Evolutionary conservation across 1,140 invertebrate genomes (phyloP).

Genomic region (Rhynchophorus ferrugineus): DNA sequence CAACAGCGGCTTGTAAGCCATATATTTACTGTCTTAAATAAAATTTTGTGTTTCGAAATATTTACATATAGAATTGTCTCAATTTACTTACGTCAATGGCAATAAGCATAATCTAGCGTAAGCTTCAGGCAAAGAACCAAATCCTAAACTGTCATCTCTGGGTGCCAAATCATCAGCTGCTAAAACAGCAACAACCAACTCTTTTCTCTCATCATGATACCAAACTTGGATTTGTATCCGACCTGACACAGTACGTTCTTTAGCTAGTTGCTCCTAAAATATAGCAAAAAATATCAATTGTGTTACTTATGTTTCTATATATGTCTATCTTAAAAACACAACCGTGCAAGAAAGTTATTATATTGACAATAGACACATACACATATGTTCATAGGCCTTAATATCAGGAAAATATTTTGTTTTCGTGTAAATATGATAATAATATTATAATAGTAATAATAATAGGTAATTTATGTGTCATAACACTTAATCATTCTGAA

Average conservation of each 20-base stretch:
- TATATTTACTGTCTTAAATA: too few species aligned
- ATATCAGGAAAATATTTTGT: too few species aligned
- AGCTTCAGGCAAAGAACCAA: conserved; percentile 67
- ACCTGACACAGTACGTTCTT: conserved; percentile 65
- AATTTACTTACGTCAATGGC: conserved; percentile 70
- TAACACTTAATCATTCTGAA: too few species aligned
- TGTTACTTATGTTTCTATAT: background rate
- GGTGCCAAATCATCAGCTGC: conserved; percentile 73
- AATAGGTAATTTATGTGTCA: too few species aligned
- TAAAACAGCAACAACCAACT: conserved; percentile 73
- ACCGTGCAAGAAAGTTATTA: too few species aligned
- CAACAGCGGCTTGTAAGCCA: too few species aligned
- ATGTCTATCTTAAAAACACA: background rate
- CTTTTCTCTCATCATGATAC: conserved; percentile 73
- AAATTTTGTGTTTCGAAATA: too few species aligned
- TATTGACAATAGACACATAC: too few species aligned
- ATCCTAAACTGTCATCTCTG: conserved; percentile 66
- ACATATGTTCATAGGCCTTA: too few species aligned
- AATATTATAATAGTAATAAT: too few species aligned
- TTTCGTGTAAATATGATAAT: too few species aligned
- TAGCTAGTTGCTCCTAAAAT: conserved; percentile 62
- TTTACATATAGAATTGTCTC: too few species aligned
- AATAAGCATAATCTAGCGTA: conserved; percentile 72
- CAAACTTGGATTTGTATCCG: conserved; percentile 78
- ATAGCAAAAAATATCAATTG: conserved; percentile 1